Base-by-base conservation (phyloP, 2,113 vertebrate genomes). In the Lagopus muta region DNA sequence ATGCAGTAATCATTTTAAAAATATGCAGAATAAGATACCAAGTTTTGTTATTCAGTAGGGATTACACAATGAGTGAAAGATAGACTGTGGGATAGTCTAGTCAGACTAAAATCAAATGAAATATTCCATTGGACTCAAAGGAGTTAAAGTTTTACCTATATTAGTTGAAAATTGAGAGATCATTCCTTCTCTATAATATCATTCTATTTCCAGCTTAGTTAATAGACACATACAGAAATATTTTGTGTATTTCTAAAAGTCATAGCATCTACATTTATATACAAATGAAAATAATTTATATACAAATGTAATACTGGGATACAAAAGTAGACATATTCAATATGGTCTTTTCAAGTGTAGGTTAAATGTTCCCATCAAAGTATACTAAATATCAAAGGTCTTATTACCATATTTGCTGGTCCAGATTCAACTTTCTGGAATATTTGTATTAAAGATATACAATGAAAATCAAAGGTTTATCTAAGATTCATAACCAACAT, bases 291-390 rank as follows among this genome's bases (percentile, higher is more conserved):
- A 54, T 54, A 54, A 54, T 54, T 30, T 72, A 76, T 19, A 27
- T 2, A 2, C 16, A 88, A 69, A 57, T 38, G 8, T 21, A 81
- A 58, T 48, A 48, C 15, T 48, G 0, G 0, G 0, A 45, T 47
- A 21, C 25, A 79, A 65, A 34, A 55, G 70, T 72, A 58, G 57
- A 12, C 2, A 18, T n/a, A 7, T 52, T 73, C 32, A 52, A 13
- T 20, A 13, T 11, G 12, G 3, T 66, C 28, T 45, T 83, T 93
- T 70, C 20, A 74, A 78, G 7, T 8, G 38, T 36, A 71, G 10
- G 27, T 60, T 64, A 81, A 84, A 71, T 67, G 67, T 50, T 82
- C 34, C 50, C 9, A 79, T 34, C 3, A 84, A 85, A 43, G 18
- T 58, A 3, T 45, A 81, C 3, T 54, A 69, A 92, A 88, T 45